These are phyloP conservation scores for Spicauda simplicius DNA, from an alignment of 2,888 invertebrate species.

Conservation along the genomic window DNA sequence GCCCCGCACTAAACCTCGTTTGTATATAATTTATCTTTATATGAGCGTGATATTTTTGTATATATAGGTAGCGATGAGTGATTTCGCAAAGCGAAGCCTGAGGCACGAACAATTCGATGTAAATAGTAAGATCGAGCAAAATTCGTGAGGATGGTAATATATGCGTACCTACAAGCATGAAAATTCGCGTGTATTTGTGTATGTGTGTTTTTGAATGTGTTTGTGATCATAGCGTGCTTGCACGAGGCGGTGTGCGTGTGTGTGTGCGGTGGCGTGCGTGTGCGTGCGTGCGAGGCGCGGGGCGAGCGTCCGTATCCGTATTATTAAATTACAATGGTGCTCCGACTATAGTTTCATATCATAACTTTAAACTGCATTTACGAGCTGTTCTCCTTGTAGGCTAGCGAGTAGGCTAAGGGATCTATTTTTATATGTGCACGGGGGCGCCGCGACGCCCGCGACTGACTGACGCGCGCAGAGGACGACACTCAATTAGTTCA, in stretches of 20 bases:
- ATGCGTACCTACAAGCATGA: background rate
- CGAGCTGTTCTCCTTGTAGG: constrained; percentile 70
- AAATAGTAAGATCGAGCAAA: background rate
- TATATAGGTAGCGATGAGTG: constrained; percentile 12
- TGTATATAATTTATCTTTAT: constrained; percentile 25
- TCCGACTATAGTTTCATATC: constrained; percentile 81
- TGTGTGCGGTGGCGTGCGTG: background rate
- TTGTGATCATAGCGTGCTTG: background rate
- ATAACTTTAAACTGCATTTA: constrained; percentile 77
- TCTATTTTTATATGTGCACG: constrained; percentile 77
- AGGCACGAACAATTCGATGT: background rate
- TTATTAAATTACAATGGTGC: constrained; percentile 68
- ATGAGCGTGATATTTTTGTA: constrained; percentile 14
- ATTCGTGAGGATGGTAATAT: background rate
- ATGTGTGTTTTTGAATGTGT: background rate
- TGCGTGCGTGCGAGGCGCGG: constrained; percentile 24
- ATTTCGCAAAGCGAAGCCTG: background rate
- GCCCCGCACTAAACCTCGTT: background rate
- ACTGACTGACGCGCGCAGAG: constrained; percentile 36
- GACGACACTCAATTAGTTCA: constrained; percentile 41
- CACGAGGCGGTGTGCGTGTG: background rate
- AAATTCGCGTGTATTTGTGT: background rate
- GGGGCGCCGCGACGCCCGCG: constrained; percentile 39
- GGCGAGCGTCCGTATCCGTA: constrained; percentile 37
- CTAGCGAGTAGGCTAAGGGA: constrained; percentile 61